A percentile compares a stretch with the other conserved stretches of the same genome.
phyloP scores from a whole-genome alignment of 2,113 vertebrate species.

The Paradisaea rubra region DNA sequence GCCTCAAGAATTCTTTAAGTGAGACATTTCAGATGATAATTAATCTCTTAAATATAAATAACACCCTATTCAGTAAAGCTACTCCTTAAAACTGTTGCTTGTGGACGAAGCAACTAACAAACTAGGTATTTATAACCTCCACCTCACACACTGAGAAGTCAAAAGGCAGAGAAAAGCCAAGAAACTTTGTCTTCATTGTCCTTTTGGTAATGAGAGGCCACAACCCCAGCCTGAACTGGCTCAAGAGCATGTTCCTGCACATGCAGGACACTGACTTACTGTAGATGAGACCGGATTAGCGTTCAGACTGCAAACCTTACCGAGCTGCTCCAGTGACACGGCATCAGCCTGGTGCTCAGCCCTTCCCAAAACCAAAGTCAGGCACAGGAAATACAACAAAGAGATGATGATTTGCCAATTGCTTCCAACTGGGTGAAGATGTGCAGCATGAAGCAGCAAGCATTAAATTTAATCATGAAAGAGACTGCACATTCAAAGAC shows the following conservation, averaged over 20 bases:
- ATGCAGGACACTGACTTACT: not conserved
- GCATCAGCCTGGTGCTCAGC: not conserved
- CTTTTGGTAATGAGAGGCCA: not conserved
- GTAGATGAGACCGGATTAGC: fast-evolving
- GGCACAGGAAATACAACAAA: not conserved
- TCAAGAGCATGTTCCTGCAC: not conserved
- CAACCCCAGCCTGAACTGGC: not conserved
- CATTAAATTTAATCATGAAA: not conserved
- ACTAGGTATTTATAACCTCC: not conserved
- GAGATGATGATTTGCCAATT: not conserved
- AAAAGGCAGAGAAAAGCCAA: not conserved
- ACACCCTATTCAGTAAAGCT: not conserved
- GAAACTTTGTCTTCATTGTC: not conserved
- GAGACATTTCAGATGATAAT: not conserved
- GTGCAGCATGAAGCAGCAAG: not conserved
- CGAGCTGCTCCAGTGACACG: not conserved
- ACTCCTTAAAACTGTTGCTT: not conserved
- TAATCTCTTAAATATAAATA: not conserved
- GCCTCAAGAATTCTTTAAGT: not conserved
- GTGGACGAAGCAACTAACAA: not conserved
- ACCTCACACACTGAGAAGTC: not conserved
- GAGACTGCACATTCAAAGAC: not conserved
- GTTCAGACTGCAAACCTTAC: not conserved
- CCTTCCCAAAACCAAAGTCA: not conserved
- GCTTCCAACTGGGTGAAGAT: not conserved